These are phyloP conservation scores for Campoletis raptor DNA, from an alignment of 2,888 invertebrate species.

Conservation along the genomic window DNA sequence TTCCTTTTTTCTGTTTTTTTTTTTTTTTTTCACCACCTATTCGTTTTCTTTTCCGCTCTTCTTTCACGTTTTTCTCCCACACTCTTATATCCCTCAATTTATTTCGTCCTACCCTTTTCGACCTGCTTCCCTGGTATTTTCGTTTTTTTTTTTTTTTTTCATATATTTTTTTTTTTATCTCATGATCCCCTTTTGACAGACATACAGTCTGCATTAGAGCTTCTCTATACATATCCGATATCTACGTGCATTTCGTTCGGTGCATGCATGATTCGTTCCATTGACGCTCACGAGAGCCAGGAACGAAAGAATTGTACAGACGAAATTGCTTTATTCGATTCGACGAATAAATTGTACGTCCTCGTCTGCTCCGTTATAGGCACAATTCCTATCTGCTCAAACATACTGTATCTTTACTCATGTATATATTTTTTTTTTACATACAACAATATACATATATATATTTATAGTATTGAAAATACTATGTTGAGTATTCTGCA, in stretches of 20 bases:
- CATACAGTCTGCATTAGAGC: not conserved
- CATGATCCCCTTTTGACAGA: conserved; percentile 15
- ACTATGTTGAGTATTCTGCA: conserved; percentile 21
- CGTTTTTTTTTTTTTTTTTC: not conserved
- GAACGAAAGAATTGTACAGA: conserved; percentile 45
- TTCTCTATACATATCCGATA: not conserved
- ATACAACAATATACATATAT: conserved; percentile 14
- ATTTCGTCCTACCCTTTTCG: not conserved
- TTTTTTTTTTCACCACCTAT: conserved; percentile 11
- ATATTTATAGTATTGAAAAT: conserved; percentile 29
- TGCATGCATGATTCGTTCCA: conserved; percentile 48
- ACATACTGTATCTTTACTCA: not conserved
- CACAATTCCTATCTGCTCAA: conserved; percentile 7
- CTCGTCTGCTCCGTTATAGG: conserved; percentile 27
- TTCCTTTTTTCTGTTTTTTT: conserved; percentile 12
- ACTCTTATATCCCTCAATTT: not conserved
- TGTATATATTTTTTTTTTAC: conserved; percentile 19
- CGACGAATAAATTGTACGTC: conserved; percentile 62
- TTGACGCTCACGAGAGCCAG: conserved; percentile 48
- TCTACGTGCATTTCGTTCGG: conserved; percentile 1
- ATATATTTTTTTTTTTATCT: conserved; percentile 39
- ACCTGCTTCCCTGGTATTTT: not conserved
- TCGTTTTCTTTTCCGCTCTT: not conserved
- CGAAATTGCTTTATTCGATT: conserved; percentile 68
- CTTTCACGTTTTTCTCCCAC: not conserved